Evolutionary conservation across 2,113 vertebrate genomes (phyloP), one percentile per base, ranked within the genome.

Genomic region (Ochotona curzoniae): DNA sequence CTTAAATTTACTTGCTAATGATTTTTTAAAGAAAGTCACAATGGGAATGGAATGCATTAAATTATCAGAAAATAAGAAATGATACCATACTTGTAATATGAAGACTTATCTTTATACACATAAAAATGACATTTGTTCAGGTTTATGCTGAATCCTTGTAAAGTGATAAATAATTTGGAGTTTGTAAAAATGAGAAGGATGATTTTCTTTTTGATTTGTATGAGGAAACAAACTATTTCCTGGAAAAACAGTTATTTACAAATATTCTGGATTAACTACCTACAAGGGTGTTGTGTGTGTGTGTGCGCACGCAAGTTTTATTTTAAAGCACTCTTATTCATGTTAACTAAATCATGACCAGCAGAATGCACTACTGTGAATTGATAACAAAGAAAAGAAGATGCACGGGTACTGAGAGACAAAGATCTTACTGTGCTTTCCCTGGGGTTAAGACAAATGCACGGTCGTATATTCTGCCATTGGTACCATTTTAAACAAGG

Each of bases 221-320:
- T 85, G 70, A 89, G 10, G 30, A 83, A 78, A 89, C 86, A 94
- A n/a, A 76, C 47, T 10, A 5, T 83, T 74, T 70, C 30, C 79
- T 89, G 90, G 75, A 90, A 88, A 94, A 79, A 20, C 2, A 80
- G 35, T 82, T 82, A 66, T 83, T 87, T 89, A 80, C 63, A 71
- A 57, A 63, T 90, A 60, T 93, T 89, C 21, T 73, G 21, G 54
- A 21, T 79, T 61, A 91, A 54, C 61, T 89, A 17, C 25, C 15
- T 67, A 20, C 38, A 91, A 67, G 25, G 3, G n/a, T 20, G 2
- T 74, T 92, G 1, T 38, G 7, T 78, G 7, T 20, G 47, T 85
- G 49, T 51, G 18, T 18, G 14, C 44, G 18, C 70, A 3, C 38
- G 4, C 38, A 70, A 1, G 20, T 83, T 87, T 78, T 87, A 69